Conservation (phyloP, 2,113 vertebrate genomes). For the Lophura nycthemera region DNA sequence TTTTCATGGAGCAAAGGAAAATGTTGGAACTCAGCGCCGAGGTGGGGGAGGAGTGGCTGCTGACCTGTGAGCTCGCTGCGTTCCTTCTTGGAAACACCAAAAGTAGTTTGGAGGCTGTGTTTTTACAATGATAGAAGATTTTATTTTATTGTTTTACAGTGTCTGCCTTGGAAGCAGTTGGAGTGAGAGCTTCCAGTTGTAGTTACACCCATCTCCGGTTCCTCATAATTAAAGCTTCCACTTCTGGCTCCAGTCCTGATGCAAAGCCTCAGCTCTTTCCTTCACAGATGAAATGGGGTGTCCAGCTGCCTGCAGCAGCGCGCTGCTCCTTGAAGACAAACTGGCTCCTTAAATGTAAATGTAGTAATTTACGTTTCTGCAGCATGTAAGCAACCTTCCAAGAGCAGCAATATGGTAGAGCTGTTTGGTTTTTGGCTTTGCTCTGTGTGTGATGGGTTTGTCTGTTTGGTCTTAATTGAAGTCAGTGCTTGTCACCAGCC, state of each 20-base stretch:
- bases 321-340: background rate
- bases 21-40: background rate
- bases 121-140: background rate
- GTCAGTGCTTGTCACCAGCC: background rate
- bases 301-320: background rate
- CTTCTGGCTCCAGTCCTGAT: background rate
- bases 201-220: background rate
- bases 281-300: background rate
- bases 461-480: background rate
- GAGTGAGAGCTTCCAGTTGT: background rate
- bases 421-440: background rate
- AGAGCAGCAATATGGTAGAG: background rate
- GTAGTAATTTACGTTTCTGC: background rate
- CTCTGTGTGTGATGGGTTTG: background rate
- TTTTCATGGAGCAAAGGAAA: background rate
- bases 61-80: rapidly evolving
- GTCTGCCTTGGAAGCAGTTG: background rate
- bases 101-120: background rate
- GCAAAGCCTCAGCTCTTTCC: background rate
- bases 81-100: background rate
- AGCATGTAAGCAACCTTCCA: background rate
- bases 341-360: background rate
- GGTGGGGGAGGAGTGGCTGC: background rate
- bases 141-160: background rate
- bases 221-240: background rate